These are phyloP conservation scores for Colius striatus DNA, from an alignment of 2,113 vertebrate genomes.

Conservation along the genomic window DNA sequence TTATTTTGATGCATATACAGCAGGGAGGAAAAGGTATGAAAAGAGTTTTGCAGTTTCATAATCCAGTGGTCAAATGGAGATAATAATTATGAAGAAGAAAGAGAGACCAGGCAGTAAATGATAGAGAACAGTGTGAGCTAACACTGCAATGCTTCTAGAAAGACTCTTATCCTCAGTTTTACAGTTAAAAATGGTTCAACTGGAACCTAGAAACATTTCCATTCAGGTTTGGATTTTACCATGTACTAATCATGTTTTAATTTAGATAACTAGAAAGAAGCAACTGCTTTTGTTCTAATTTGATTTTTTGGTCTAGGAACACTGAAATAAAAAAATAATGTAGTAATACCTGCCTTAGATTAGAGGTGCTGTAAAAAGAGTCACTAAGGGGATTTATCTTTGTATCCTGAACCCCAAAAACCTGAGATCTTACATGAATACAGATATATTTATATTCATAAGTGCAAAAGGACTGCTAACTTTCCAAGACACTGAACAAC, in stretches of 20 bases:
- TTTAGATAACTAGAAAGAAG: neutral
- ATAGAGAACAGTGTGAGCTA: neutral
- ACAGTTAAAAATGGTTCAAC: neutral
- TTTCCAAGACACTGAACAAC: neutral
- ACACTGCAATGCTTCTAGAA: neutral
- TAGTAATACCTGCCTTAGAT: neutral
- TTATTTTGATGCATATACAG: neutral
- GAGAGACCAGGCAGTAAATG: neutral
- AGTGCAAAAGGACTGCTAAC: neutral
- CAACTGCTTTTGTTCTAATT: neutral
- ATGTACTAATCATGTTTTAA: neutral
- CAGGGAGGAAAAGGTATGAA: neutral
- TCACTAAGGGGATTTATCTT: neutral
- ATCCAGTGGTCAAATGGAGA: slow-evolving; percentile 5
- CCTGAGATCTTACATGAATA: neutral
- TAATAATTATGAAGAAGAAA: neutral
- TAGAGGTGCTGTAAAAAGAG: neutral
- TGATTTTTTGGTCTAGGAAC: neutral
- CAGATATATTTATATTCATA: neutral
- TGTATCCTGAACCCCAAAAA: neutral
- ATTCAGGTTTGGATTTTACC: neutral
- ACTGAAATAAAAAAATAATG: neutral
- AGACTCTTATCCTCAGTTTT: neutral
- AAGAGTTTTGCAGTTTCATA: slow-evolving; percentile 37
- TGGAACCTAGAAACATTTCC: neutral